These are phyloP conservation scores for Scaptomyza polygonia DNA, from an alignment of 2,888 invertebrate genomes.

Conservation along the genomic window DNA sequence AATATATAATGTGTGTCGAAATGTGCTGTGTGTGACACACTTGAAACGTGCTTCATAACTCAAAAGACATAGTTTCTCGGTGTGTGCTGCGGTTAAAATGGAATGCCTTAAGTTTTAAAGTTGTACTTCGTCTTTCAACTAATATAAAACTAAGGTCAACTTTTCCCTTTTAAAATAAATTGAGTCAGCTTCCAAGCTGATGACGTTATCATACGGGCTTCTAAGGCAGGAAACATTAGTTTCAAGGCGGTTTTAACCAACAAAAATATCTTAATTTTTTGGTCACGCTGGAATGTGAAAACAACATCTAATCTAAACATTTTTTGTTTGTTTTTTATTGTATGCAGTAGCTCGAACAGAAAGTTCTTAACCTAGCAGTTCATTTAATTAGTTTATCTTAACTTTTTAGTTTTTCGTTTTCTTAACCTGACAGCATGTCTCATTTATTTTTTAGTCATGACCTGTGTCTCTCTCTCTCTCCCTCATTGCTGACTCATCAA, in stretches of 20 bases:
- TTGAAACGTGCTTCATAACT: constrained; percentile 38
- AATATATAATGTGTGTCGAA: constrained; percentile 45
- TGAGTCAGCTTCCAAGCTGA: constrained; percentile 10
- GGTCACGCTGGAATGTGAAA: too few relatives aligned
- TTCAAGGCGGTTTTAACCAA: background rate
- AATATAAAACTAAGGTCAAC: constrained; percentile 2
- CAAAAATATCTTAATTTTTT: too few relatives aligned
- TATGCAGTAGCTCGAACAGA: too few relatives aligned
- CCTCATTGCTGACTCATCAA: constrained; percentile 16
- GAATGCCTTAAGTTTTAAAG: constrained; percentile 10
- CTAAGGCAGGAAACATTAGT: background rate
- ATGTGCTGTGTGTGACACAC: constrained; percentile 16
- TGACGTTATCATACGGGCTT: constrained; percentile 13
- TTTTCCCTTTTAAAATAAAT: background rate
- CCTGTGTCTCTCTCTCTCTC: too few relatives aligned
- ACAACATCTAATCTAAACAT: too few relatives aligned
- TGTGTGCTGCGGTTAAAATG: background rate
- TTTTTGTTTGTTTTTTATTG: too few relatives aligned
- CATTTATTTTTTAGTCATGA: background rate
- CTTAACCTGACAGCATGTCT: background rate
- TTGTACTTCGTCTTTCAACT: constrained; percentile 11
- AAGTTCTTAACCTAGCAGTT: too few relatives aligned
- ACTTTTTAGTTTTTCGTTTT: too few relatives aligned
- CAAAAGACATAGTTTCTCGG: constrained; percentile 16
- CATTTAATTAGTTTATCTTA: too few relatives aligned